phyloP scores from a whole-genome alignment of 2,113 vertebrate genomes.

The Morone saxatilis region DNA sequence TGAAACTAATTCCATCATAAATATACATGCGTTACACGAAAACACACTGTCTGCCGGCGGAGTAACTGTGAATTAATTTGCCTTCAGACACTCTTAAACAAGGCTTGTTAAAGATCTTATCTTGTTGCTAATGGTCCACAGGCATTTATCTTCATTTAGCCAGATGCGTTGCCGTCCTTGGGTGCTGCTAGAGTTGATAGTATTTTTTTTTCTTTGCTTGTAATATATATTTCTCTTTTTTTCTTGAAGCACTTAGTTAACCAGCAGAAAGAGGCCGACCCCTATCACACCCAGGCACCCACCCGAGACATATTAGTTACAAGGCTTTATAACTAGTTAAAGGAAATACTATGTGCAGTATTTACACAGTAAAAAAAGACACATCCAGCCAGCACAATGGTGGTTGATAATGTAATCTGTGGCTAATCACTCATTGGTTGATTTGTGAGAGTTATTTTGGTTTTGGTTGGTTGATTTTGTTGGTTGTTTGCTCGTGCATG shows the following conservation, averaged over 20 bases:
- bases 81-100: constrained; percentile 87
- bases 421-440: constrained; percentile 9
- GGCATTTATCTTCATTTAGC: constrained; percentile 86
- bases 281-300: constrained; percentile 54
- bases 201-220: constrained; percentile 53
- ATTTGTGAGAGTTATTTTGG: constrained; percentile 20
- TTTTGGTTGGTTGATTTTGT: constrained; percentile 45
- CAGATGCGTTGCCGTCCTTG: constrained; percentile 79
- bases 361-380: constrained; percentile 50
- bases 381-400: constrained; percentile 17
- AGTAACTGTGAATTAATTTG: constrained; percentile 87
- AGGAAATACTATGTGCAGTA: constrained; percentile 46
- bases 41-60: constrained; percentile 80
- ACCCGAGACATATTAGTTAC: constrained; percentile 64
- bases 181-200: constrained; percentile 72
- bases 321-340: constrained; percentile 66
- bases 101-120: constrained; percentile 87
- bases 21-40: constrained; percentile 87
- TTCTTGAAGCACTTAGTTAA: constrained; percentile 66
- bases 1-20: constrained; percentile 88
- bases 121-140: constrained; percentile 85
- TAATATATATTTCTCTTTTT: constrained; percentile 50
- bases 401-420: constrained; percentile 22
- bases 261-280: constrained; percentile 62
- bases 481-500: constrained; percentile 51